A percentile compares a stretch with the other conserved stretches of the same genome.
These are phyloP conservation scores for Lepisosteus osseus DNA, from an alignment of 2,113 vertebrate genomes.

Conservation along the genomic window DNA sequence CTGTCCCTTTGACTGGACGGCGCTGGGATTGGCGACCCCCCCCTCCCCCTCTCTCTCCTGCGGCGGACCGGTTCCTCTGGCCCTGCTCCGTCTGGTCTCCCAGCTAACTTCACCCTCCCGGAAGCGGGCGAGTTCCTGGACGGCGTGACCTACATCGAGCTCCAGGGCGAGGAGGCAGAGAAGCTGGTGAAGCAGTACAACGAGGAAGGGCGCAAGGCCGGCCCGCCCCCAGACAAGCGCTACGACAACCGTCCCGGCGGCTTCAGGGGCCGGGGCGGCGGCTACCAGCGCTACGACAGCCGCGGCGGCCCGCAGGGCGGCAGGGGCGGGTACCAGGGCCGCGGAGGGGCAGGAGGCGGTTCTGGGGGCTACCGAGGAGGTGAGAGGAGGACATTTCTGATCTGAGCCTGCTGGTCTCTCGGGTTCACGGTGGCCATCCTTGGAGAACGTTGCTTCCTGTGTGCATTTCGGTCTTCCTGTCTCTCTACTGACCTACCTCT, in stretches of 20 bases:
- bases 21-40: background rate
- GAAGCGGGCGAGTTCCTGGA: slow-evolving; percentile 83
- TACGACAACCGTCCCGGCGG: slow-evolving; percentile 75
- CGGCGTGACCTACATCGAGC: slow-evolving; percentile 72
- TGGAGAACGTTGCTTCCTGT: too few species aligned
- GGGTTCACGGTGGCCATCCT: too few species aligned
- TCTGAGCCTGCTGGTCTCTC: too few species aligned
- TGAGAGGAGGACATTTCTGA: background rate
- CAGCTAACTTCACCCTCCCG: slow-evolving; percentile 84
- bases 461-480: background rate
- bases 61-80: slow-evolving; percentile 38
- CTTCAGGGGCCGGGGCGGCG: slow-evolving; percentile 52
- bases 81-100: slow-evolving; percentile 37
- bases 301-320: slow-evolving; percentile 64
- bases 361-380: slow-evolving; percentile 38
- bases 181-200: slow-evolving; percentile 82
- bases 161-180: slow-evolving; percentile 78
- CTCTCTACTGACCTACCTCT: too few species aligned
- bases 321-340: slow-evolving; percentile 66
- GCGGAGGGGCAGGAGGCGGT: slow-evolving; percentile 63
- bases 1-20: background rate
- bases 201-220: slow-evolving; percentile 81
- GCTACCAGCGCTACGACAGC: slow-evolving; percentile 80
- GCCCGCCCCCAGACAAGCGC: slow-evolving; percentile 84
- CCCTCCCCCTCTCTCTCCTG: slow-evolving; percentile 27